Conservation (phyloP, 2,113 vertebrate species). For the Leuciscus idus region DNA sequence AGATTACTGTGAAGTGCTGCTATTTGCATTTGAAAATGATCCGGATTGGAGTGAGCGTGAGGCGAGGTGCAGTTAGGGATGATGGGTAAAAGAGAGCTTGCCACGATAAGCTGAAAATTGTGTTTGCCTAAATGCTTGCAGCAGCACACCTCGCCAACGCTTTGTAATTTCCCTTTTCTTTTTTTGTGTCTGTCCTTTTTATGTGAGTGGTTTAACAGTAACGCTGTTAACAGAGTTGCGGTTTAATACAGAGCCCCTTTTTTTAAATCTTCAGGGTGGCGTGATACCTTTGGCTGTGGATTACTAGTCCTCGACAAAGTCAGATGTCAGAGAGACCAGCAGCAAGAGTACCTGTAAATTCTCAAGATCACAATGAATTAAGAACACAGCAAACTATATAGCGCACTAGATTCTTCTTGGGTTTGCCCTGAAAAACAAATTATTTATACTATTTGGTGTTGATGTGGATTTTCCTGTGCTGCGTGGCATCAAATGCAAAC, state of each 20-base stretch:
- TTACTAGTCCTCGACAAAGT: slow-evolving; percentile 51
- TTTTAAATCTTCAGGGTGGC: slow-evolving; percentile 52
- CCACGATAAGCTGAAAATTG: slow-evolving; percentile 63
- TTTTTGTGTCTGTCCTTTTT: slow-evolving; percentile 52
- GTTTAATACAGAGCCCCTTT: slow-evolving; percentile 52
- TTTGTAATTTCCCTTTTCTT: slow-evolving; percentile 59
- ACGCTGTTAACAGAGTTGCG: slow-evolving; percentile 43
- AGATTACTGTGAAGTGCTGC: slow-evolving; percentile 67
- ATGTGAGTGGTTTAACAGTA: slow-evolving; percentile 51
- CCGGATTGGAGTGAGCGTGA: slow-evolving; percentile 61
- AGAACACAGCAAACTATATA: slow-evolving; percentile 26
- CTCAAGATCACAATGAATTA: slow-evolving; percentile 47
- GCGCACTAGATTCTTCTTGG: not conserved
- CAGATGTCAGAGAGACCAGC: slow-evolving; percentile 48
- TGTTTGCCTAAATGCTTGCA: slow-evolving; percentile 64
- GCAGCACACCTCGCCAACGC: slow-evolving; percentile 56
- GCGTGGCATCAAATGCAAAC: not conserved
- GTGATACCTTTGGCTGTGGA: slow-evolving; percentile 45
- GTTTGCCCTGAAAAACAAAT: not conserved
- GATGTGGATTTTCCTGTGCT: not conserved
- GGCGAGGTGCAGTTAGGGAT: slow-evolving; percentile 60
- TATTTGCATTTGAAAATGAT: slow-evolving; percentile 68
- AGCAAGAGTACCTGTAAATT: slow-evolving; percentile 35
- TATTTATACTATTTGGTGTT: not conserved
- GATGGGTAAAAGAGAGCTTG: slow-evolving; percentile 60